These are phyloP conservation scores for Gallinago paraguaiae DNA, from an alignment of 2,113 vertebrate genomes.

Conservation along the genomic window DNA sequence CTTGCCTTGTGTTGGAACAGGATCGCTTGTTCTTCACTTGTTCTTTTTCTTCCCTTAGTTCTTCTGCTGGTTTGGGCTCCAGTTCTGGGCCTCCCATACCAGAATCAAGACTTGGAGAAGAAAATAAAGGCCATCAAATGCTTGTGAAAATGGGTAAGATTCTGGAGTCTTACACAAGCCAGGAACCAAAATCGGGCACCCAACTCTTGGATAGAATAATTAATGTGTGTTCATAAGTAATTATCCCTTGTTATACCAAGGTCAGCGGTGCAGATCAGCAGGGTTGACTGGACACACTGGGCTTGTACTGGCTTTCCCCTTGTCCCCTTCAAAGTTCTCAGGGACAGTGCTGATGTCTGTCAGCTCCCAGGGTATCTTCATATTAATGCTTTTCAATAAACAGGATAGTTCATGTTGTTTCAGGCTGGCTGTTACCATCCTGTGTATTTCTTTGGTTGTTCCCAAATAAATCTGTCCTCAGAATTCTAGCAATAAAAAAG, in stretches of 20 bases:
- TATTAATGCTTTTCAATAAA: background rate
- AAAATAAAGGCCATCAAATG: slow-evolving; percentile 95
- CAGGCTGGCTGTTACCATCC: background rate
- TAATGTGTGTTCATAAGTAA: background rate
- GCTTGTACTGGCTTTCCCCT: background rate
- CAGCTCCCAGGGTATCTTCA: background rate
- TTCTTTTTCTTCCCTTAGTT: slow-evolving; percentile 67
- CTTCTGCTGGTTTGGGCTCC: slow-evolving; percentile 84
- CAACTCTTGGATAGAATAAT: background rate
- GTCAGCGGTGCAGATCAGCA: background rate
- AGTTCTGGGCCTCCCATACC: slow-evolving; percentile 76
- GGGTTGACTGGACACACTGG: fast-evolving
- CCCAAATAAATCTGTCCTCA: background rate
- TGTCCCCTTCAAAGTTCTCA: background rate
- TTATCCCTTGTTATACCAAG: background rate
- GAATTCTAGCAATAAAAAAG: background rate
- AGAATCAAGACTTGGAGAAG: slow-evolving; percentile 90
- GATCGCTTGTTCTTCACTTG: background rate
- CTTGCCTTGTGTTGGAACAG: background rate
- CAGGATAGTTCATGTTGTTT: fast-evolving
- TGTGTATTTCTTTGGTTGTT: background rate
- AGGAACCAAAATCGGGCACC: background rate
- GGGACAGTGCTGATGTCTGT: background rate
- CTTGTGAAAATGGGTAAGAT: slow-evolving; percentile 86
- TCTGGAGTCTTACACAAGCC: background rate